A percentile compares a stretch with the other conserved stretches of the same genome.
Evolutionary conservation across 2,113 vertebrate genomes (phyloP).

Genomic region (Hypomesus transpacificus): DNA sequence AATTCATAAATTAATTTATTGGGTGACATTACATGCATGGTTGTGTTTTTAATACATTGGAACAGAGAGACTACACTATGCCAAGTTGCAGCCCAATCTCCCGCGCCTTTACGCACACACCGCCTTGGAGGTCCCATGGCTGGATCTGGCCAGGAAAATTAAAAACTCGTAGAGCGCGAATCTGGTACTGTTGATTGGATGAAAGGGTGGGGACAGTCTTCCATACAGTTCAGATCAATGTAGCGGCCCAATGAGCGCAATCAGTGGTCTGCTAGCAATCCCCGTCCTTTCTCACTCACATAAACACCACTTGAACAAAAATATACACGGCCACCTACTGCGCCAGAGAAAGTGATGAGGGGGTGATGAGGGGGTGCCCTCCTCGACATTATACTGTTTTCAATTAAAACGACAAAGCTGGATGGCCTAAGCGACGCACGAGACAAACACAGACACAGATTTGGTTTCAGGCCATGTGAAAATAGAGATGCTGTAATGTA

Average conservation of each 20-base stretch:
- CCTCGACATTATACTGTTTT: constrained; percentile 65
- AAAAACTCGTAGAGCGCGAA: constrained; percentile 48
- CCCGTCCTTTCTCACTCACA: constrained; percentile 83
- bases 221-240: constrained; percentile 56
- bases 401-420: constrained; percentile 64
- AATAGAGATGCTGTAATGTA: background rate
- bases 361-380: constrained; percentile 64
- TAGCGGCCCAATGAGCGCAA: constrained; percentile 65
- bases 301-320: constrained; percentile 94
- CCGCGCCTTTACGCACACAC: constrained; percentile 8
- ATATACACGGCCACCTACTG: constrained; percentile 95
- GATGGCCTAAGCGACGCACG: constrained; percentile 33
- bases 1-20: too few relatives aligned
- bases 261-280: constrained; percentile 88
- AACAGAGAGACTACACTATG: background rate
- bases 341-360: constrained; percentile 75
- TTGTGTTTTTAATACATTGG: background rate
- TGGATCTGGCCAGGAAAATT: constrained; percentile 52
- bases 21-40: too few relatives aligned
- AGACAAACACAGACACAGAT: constrained; percentile 25
- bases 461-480: constrained; percentile 20
- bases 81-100: constrained; percentile 2
- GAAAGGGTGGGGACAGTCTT: constrained; percentile 64
- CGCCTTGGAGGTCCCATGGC: constrained; percentile 4
- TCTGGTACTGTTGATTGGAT: constrained; percentile 64